Conservation (phyloP, 2,113 vertebrate genomes). For the Eolophus roseicapilla region DNA sequence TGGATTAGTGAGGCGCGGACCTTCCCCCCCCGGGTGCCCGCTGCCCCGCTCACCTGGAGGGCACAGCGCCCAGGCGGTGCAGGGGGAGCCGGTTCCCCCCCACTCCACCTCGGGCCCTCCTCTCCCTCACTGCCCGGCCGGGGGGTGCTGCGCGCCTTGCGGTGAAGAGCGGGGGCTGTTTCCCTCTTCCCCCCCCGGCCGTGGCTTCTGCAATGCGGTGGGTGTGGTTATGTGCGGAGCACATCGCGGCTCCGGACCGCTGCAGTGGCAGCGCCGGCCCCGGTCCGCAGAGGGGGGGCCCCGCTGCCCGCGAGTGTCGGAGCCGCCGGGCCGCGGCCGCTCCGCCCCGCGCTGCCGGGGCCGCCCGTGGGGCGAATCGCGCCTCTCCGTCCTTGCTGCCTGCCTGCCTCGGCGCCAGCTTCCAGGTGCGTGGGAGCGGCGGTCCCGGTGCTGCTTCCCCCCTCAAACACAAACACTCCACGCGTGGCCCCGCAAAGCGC, state of each 20-base stretch:
- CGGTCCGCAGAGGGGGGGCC: background rate
- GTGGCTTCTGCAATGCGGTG: conserved; percentile 82
- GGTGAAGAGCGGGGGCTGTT: background rate
- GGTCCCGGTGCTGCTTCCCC: background rate
- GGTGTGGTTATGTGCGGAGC: conserved; percentile 74
- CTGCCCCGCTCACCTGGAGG: conserved; percentile 29
- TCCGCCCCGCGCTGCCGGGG: background rate
- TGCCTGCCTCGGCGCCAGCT: background rate
- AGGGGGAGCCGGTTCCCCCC: background rate
- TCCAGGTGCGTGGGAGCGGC: background rate
- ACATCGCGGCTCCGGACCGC: conserved; percentile 64
- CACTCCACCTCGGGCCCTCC: background rate
- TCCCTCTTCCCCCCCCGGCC: conserved; percentile 7
- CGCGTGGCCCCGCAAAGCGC: background rate
- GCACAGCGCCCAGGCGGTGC: background rate
- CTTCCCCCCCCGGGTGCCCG: background rate
- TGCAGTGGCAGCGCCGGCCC: conserved; percentile 50
- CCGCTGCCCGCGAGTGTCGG: too few relatives aligned
- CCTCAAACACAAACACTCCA: background rate
- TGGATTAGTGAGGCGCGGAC: background rate
- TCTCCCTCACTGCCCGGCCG: background rate
- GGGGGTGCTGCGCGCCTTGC: background rate
- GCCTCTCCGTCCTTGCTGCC: background rate
- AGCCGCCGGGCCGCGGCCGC: background rate
- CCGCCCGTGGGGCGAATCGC: background rate